These are phyloP conservation scores for Poeciliopsis prolifica DNA, from an alignment of 2,113 vertebrate species.

Conservation along the genomic window DNA sequence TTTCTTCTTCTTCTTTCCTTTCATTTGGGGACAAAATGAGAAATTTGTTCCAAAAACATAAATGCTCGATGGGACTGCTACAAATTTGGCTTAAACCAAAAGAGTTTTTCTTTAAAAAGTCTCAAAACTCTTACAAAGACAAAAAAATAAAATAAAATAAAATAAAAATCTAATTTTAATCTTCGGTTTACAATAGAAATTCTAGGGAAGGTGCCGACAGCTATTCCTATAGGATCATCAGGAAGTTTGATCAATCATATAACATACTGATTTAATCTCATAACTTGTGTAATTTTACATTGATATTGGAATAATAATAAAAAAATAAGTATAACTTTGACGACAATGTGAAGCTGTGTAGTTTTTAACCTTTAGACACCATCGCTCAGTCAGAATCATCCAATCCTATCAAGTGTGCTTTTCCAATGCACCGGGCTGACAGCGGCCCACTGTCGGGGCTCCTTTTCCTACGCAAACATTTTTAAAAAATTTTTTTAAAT, in stretches of 20 bases:
- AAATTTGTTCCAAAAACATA: slow-evolving; percentile 56
- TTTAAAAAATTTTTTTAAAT: neutral
- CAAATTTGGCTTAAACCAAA: slow-evolving; percentile 57
- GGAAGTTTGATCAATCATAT: slow-evolving; percentile 39
- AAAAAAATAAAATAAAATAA: neutral
- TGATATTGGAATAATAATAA: neutral
- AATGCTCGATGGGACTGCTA: slow-evolving; percentile 69
- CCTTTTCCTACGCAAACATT: slow-evolving; percentile 12
- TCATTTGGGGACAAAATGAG: slow-evolving; percentile 27
- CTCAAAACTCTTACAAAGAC: slow-evolving; percentile 26
- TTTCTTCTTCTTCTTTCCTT: neutral
- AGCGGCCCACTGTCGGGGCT: slow-evolving; percentile 21
- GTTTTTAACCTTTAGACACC: slow-evolving; percentile 4
- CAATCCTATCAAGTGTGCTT: neutral
- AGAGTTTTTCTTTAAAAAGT: slow-evolving; percentile 45
- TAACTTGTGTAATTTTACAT: slow-evolving; percentile 8
- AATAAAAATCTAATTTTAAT: slow-evolving; percentile 37
- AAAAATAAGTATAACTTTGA: slow-evolving; percentile 3
- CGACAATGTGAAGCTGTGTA: neutral
- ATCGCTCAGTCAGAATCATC: slow-evolving; percentile 24
- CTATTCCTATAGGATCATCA: slow-evolving; percentile 46
- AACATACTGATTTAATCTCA: slow-evolving; percentile 6
- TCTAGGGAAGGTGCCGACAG: slow-evolving; percentile 61
- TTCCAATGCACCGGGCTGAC: neutral
- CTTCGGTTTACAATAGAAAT: slow-evolving; percentile 10